Base-by-base conservation (phyloP, 2,113 vertebrate genomes). In the Hypanus sabinus region DNA sequence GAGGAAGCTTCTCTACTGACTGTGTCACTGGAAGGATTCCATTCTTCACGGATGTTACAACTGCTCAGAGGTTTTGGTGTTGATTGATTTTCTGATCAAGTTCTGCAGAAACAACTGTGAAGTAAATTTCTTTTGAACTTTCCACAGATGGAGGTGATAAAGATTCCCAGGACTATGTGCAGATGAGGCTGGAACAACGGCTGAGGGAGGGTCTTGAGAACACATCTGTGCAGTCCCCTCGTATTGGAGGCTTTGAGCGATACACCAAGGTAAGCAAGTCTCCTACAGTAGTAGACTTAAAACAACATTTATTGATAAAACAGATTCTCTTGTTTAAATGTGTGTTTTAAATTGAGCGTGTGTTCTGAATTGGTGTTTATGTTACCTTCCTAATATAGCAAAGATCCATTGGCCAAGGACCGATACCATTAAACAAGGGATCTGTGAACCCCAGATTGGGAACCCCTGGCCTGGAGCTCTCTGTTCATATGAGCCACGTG, bases 191-290 rank as follows among this genome's bases (percentile, higher is more conserved):
- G 94, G 99, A 99, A 57, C 97, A 62, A 94, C 97, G 98, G 85
- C 97, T 97, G 2, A 96, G 98, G 77, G 98, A 97, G 0, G 99
- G 99, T 33, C 95, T 97, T 94, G 97, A 98, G 95, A 95, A 96
- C 0, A 94, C 95, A 0, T 96, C 97, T 0, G 95, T 95, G 71
- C 79, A 95, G 6, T 94, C 95, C 90, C 95, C 95, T 60, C 96
- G 96, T n/a, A 97, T 99, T 4, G 99, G 99, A 87, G 96, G 95
- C 94, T 99, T 99, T 18, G 98, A 99, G 96, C 98, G 95, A 90
- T 95, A 98, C 95, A 99, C 99, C 88, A 99, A 98, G 97, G 99
- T 99, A 94, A 93, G 92, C 22, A 22, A 91, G 24, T 76, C n/a
- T 65, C 3, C 14, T 87, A 24, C 57, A 60, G 38, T 81, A 36